phyloP scores from a whole-genome alignment of 2,888 invertebrate species.

The Acleris laterana region DNA sequence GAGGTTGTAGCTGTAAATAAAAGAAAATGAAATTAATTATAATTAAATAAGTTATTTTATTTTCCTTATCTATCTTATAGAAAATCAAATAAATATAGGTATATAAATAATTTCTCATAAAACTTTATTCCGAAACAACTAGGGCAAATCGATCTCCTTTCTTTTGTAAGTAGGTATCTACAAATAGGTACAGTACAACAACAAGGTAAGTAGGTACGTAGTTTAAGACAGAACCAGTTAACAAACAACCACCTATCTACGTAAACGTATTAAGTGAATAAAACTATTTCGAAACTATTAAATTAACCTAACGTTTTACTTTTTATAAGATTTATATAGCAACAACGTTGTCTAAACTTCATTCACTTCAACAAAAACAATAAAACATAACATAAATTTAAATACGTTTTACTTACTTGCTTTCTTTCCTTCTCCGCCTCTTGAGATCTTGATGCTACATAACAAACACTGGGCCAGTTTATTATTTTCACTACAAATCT shows the following conservation, averaged over 20 bases:
- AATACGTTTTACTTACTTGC: no score
- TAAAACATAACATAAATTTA: no score
- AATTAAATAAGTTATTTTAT: slow-evolving; percentile 11
- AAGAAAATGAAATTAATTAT: slow-evolving; percentile 2
- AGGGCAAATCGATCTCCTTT: no score
- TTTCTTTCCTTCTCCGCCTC: slow-evolving; percentile 25
- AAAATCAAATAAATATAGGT: slow-evolving; percentile 17
- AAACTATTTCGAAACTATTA: no score
- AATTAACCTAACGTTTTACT: no score
- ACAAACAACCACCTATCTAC: slow-evolving; percentile 21
- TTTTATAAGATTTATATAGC: no score
- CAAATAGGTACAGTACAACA: no score
- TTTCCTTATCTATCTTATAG: slow-evolving; percentile 15
- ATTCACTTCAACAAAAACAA: no score
- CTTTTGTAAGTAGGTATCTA: no score
- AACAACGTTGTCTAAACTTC: no score
- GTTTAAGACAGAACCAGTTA: background rate
- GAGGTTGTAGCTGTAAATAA: slow-evolving; percentile 33
- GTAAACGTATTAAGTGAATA: no score
- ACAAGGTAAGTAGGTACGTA: no score
- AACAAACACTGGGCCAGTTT: slow-evolving; percentile 41
- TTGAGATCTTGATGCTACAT: slow-evolving; percentile 40
- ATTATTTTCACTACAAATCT: slow-evolving; percentile 43
- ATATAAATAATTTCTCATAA: slow-evolving; percentile 12
- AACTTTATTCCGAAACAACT: slow-evolving; percentile 7